Evolutionary conservation across 2,797 vertebrate species (phyloP), one percentile per base, ranked within the genome.

Genomic region (Xiphophorus birchmanni): DNA sequence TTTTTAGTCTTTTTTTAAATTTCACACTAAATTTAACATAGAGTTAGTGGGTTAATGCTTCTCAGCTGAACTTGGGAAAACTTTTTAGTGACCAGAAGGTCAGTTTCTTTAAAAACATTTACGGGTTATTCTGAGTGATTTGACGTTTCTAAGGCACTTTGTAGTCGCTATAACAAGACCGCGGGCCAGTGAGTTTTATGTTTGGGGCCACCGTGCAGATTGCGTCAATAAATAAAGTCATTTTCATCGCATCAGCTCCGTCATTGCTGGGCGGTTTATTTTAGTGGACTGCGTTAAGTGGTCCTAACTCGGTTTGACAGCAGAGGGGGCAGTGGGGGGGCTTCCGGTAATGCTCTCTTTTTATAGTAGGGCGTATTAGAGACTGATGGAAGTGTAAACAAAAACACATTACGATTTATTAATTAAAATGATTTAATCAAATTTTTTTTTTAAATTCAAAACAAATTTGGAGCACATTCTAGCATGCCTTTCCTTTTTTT

Each of bases 271-370:
- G 58, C 26, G 56, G 79, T 60, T 91, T 78, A 80, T 90, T 82
- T 77, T n/a, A 48, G 54, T 47, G 56, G 78, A 40, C 50, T 56
- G 42, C 83, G 65, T 42, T 77, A 78, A 76, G 37, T 32, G 75
- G 54, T 52, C 67, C 29, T 56, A 77, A 88, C 82, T 87, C 84
- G 12, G 82, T 82, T 79, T 92, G 89, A 90, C 87, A 90, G 85
- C 82, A 26, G 0, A 71, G 11, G 78, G 87, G 90, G 88, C 65
- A 1, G 35, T 8, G 63, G 42, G 42, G 67, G 44, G 69, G 2
- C 42, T 45, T 73, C 26, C n/a, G 11, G n/a, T 6, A 23, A 71
- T 71, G 67, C 67, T 44, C 65, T 40, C 10, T n/a, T 42, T 71
- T 44, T 71, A 71, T n/a, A 13, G 23, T 71, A 44, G 67, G 67